Evolutionary conservation across 92 coral and sea anemone genomes (phyloP).

Genomic region (Parazoanthus atlanticus): DNA sequence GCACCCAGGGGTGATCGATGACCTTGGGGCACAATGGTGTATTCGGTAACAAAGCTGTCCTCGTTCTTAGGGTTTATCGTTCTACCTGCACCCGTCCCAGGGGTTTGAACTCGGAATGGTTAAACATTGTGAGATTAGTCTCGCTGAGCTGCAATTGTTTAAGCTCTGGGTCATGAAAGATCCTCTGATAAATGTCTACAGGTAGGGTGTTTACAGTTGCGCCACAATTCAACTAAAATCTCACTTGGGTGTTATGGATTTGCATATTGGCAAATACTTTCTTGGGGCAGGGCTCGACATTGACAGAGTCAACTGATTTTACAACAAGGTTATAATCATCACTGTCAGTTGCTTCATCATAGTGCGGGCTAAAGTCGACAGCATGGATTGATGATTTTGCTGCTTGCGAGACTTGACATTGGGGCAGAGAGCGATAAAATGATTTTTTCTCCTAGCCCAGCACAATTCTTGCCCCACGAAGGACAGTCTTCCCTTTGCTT

Average conservation of each 20-base stretch:
- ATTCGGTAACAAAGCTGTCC: constrained; percentile 18
- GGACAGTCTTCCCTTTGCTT: constrained; percentile 35
- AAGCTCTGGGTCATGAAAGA: constrained; percentile 28
- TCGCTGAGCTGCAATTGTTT: constrained; percentile 1
- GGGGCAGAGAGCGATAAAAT: constrained; percentile 2
- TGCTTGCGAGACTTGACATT: constrained; percentile 12
- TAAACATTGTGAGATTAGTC: constrained; percentile 34
- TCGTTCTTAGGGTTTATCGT: constrained; percentile 51
- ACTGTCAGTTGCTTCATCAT: constrained; percentile 30
- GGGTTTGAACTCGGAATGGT: constrained; percentile 51
- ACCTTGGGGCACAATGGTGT: constrained; percentile 15
- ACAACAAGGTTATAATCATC: constrained; percentile 40
- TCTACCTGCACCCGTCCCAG: constrained; percentile 49
- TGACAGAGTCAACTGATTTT: constrained; percentile 46
- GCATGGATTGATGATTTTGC: background rate
- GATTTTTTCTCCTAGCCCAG: constrained; percentile 24
- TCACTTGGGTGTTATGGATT: constrained; percentile 40
- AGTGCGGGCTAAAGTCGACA: background rate
- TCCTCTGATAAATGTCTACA: constrained; percentile 10
- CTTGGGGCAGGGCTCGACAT: constrained; percentile 24
- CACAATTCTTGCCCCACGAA: constrained; percentile 31
- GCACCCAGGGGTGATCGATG: constrained; percentile 12
- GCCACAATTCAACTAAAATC: constrained; percentile 41
- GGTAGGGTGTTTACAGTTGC: constrained; percentile 42
- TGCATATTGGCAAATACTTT: constrained; percentile 49